These are phyloP conservation scores for Cyprinodon diabolis DNA, from an alignment of 2,797 vertebrate species.

Conservation along the genomic window DNA sequence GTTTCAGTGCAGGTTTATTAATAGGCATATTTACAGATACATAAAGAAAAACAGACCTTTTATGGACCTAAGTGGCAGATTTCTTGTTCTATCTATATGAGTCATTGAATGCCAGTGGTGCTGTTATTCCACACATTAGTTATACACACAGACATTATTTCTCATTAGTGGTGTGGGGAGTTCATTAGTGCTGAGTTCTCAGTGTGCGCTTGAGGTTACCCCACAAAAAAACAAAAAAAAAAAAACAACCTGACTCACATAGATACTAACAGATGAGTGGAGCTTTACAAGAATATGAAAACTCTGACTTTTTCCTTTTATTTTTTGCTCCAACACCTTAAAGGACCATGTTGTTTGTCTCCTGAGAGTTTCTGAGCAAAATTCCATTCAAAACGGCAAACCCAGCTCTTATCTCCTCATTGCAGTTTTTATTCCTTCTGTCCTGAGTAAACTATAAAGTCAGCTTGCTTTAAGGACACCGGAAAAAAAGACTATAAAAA, in stretches of 20 bases:
- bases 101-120: conserved; percentile 48
- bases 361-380: conserved; percentile 57
- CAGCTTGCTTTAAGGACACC: conserved; percentile 21
- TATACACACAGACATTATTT: conserved; percentile 50
- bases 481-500: conserved; percentile 30
- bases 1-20: conserved; percentile 82
- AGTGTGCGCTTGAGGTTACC: conserved; percentile 31
- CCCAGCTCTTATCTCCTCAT: background rate
- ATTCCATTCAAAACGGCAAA: conserved; percentile 11
- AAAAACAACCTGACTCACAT: conserved; percentile 41
- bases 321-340: conserved; percentile 7
- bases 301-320: background rate
- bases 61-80: conserved; percentile 33
- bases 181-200: conserved; percentile 56
- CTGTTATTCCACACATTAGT: conserved; percentile 47
- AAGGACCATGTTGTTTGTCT: conserved; percentile 41
- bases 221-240: conserved; percentile 22
- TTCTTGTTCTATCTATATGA: conserved; percentile 19
- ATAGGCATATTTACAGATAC: conserved; percentile 81
- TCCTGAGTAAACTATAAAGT: conserved; percentile 38
- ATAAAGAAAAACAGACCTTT: conserved; percentile 60
- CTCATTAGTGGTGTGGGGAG: conserved; percentile 57
- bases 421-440: conserved; percentile 15
- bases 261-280: conserved; percentile 15
- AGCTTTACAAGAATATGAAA: conserved; percentile 25